phyloP scores from a whole-genome alignment of 2,797 vertebrate genomes.

The Gadopsis bispinosus region DNA sequence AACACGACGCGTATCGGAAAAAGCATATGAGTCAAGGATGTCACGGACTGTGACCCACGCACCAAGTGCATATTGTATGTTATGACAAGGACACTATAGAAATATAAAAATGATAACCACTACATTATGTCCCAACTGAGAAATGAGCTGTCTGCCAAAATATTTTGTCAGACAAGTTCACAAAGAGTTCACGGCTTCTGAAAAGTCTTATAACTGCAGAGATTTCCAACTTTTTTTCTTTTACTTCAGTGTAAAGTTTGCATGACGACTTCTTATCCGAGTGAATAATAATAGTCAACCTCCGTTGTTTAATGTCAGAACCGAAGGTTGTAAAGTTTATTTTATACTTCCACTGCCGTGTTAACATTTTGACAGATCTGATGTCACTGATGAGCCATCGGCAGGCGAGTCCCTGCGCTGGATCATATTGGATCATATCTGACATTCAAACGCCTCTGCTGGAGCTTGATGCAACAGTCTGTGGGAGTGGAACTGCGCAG shows the following conservation, averaged over 20 bases:
- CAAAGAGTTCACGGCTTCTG: not conserved
- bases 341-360: not conserved
- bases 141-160: not conserved
- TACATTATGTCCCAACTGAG: not conserved
- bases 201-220: not conserved
- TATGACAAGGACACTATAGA: not conserved
- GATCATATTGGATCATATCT: slow-evolving; percentile 58
- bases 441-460: slow-evolving; percentile 72
- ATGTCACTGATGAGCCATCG: slow-evolving; percentile 51
- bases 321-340: not conserved
- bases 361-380: slow-evolving; percentile 32
- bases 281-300: not conserved
- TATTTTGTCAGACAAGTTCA: not conserved
- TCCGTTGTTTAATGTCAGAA: no score
- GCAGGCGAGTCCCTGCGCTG: slow-evolving; percentile 39
- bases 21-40: no score
- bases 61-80: not conserved
- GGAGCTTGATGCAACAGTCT: slow-evolving; percentile 47
- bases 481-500: slow-evolving; percentile 63
- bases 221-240: not conserved
- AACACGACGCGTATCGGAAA: no score
- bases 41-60: no score
- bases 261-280: not conserved
- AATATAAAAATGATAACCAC: not conserved
- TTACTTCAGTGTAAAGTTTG: not conserved